phyloP scores from a whole-genome alignment of 23 tunicate species.

The Pegea sp. region DNA sequence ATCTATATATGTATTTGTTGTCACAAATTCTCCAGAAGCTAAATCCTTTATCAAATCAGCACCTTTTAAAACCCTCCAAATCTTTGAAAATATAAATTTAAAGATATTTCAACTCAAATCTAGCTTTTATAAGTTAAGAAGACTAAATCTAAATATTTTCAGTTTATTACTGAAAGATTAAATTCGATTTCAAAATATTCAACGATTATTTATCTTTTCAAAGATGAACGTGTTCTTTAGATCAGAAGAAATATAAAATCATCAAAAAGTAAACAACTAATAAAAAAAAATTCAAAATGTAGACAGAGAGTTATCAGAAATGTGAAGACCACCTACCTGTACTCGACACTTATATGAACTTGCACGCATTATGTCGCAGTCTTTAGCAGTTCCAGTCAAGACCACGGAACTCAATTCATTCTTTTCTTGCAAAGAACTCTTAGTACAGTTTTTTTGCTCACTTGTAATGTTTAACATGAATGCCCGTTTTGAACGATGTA shows the following conservation, averaged over 20 bases:
- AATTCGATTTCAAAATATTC: no score
- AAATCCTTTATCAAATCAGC: constrained; percentile 14
- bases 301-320: background rate
- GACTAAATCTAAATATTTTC: no score
- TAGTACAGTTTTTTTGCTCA: constrained; percentile 32
- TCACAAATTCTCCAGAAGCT: no score
- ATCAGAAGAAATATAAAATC: no score
- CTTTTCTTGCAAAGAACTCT: constrained; percentile 22
- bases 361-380: constrained; percentile 17
- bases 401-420: constrained; percentile 22
- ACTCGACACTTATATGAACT: constrained; percentile 36
- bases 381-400: constrained; percentile 46
- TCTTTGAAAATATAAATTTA: no score
- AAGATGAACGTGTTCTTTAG: no score
- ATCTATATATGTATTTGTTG: constrained; percentile 15
- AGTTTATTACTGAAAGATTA: no score
- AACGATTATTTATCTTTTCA: no score
- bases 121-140: no score
- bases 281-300: background rate
- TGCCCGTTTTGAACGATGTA: no score
- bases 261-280: background rate
- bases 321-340: constrained; percentile 16
- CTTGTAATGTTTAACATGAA: no score
- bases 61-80: constrained; percentile 73
- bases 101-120: no score